Base-by-base conservation (phyloP, 1,140 invertebrate genomes). In the Eueides isabella region DNA sequence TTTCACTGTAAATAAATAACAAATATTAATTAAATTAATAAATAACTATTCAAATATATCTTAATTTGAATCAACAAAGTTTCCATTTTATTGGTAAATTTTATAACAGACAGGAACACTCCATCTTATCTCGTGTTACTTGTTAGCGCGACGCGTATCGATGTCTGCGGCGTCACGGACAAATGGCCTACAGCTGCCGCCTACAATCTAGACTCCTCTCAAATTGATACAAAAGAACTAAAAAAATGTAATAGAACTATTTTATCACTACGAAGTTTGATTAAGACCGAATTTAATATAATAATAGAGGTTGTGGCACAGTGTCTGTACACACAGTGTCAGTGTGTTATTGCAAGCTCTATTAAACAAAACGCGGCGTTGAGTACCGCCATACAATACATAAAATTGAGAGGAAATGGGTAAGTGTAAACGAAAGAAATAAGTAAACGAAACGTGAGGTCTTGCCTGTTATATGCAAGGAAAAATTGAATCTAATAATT, bases 131-230 rank as follows among this genome's bases (percentile, higher is more conserved):
- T 70, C 73, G 16, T 3, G 67, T 75, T 75, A 70, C 73, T 75
- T 70, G 67, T 71, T 75, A 75, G 63, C 48, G 48, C 29, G 63
- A 75, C 74, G 29, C 61, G 33, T 67, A 75, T 67, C 68, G 74
- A 67, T 67, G 65, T 48, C 61, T 23, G 64, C 63, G 35, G 63
- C 62, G 64, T 72, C 71, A 61, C n/a, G 62, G 38, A 71, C 55
- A 71, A 71, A 71, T 71, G 68, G 33, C 61, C 61, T 71, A 38
- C 68, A 63, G 68, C 19, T 19, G 67, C 67, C 28, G 9, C 44
- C 61, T 63, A 30, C 28, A 30, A 16, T n/a, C 16, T 38, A 19
- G 64, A 29, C 61, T 66, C n/a, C 11, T 16, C 64, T 14, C 0
- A 26, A 31, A 23, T 14, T 31, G 28, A 41, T 19, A 19, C 5